Evolutionary conservation across 2,888 invertebrate genomes (phyloP), one percentile per base, ranked within the genome.

Genomic region (Rhingia campestris): DNA sequence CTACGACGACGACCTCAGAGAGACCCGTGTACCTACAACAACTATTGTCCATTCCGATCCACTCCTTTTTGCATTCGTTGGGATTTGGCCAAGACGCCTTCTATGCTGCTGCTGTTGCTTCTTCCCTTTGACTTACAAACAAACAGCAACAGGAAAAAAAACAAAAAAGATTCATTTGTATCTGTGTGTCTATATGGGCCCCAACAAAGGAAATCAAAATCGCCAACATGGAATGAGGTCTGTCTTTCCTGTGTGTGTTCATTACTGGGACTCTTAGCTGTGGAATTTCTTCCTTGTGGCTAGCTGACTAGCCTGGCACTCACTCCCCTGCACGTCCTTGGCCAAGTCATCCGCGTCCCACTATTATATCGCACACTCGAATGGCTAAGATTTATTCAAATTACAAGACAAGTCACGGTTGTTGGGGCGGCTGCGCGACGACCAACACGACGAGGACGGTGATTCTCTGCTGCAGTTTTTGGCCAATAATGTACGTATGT

Each of bases 321-420:
- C 33, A 45, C 72, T 67, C 74, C 59, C 53, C 70, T 70, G 49
- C 74, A 14, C 80, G 84, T 84, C 80, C 84, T 84, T 80, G 74
- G 79, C 69, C 70, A 84, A 74, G 22, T 69, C 69, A 49, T 53
- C 43, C 61, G 39, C 79, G 75, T 80, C 84, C 84, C 84, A 80
- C 84, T 70, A 70, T 47, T 59, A 64, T 59, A 74, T 64, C 12
- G 39, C 64, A 47, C 37, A 47, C 37, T 6, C 63, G 53, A 73
- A 69, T 81, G 81, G 80, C 74, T 84, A 80, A 84, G 85, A 85
- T 85, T 85, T 85, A 85, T 85, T 85, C 85, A 85, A 85, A 85
- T 85, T 85, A 76, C 81, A 81, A 69, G 85, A 85, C 85, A 85
- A 85, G 85, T 81, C 85, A 85, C 85, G 85, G 85, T 81, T 85